These are phyloP conservation scores for Bombylius major DNA, from an alignment of 2,888 invertebrate species.

Conservation along the genomic window DNA sequence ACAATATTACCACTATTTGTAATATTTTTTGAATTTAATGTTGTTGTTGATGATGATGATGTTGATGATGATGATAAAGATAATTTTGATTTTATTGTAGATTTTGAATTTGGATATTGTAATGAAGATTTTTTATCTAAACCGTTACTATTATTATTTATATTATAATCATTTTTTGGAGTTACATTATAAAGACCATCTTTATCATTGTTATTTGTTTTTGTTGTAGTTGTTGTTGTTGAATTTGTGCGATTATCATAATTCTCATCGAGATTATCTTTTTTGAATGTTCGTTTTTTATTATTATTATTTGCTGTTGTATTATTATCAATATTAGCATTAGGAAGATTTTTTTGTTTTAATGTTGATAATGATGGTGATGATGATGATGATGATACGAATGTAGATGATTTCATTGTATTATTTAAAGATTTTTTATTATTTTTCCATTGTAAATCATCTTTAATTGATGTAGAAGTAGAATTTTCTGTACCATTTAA, in stretches of 20 bases:
- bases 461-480: not conserved
- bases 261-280: not conserved
- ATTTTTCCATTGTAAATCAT: not conserved
- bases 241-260: not conserved
- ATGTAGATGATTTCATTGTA: not conserved
- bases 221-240: not conserved
- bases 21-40: not conserved
- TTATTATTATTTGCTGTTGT: not conserved
- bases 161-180: not conserved
- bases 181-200: not conserved
- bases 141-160: not conserved
- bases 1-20: constrained; percentile 9
- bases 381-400: not conserved
- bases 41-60: not conserved
- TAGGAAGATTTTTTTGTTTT: not conserved
- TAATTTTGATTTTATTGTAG: not conserved
- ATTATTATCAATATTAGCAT: no score
- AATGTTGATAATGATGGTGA: not conserved
- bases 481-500: not conserved
- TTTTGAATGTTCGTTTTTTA: not conserved
- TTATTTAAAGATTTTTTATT: not conserved
- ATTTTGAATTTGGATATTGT: not conserved
- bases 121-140: not conserved
- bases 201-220: not conserved
- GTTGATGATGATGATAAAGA: not conserved